Evolutionary conservation across 2,113 vertebrate species (phyloP), one percentile per base, ranked within the genome.

Genomic region (Neomonachus schauinslandi): DNA sequence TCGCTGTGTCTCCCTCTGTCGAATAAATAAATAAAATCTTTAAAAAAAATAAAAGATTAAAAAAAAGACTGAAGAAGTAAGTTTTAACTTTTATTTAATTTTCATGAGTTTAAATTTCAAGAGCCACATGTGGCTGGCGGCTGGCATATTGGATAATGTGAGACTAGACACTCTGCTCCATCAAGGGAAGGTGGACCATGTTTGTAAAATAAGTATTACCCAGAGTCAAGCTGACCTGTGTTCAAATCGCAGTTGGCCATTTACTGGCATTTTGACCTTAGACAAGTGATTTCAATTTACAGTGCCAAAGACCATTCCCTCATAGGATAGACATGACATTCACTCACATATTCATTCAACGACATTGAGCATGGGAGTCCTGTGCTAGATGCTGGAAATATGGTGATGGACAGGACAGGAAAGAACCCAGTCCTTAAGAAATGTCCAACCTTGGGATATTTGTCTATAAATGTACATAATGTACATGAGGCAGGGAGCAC

Each of bases 31-130:
- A 42, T 42, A 42, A 42, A 5, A 42, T 42, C 39, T 42, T 42
- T 42, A 42, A 42, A 42, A 42, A 39, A 42, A 42, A 42, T 42
- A 42, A 42, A 42, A 42, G 39, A 42, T 42, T 42, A 4, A 42
- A 42, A 42, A 42, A 42, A 61, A 67, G 72, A 39, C 28, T 26
- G 57, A 76, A 22, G 19, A 51, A 22, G 2, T 15, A 22, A 18
- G 11, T 77, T 85, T 95, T 81, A 14, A 13, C 16, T 39, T 77
- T 21, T 76, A 31, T 46, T 92, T 87, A 13, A 71, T 81, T 93
- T 61, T 69, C 59, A 94, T 71, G 36, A 46, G 33, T 77, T 96
- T 55, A 71, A 93, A 85, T 49, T 14, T 77, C 82, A 72, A 86
- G 57, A 96, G 18, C 26, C 31, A 59, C 57, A n/a, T 6, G 1